phyloP scores from a whole-genome alignment of 2,113 vertebrate species.

The Hypanus sabinus region DNA sequence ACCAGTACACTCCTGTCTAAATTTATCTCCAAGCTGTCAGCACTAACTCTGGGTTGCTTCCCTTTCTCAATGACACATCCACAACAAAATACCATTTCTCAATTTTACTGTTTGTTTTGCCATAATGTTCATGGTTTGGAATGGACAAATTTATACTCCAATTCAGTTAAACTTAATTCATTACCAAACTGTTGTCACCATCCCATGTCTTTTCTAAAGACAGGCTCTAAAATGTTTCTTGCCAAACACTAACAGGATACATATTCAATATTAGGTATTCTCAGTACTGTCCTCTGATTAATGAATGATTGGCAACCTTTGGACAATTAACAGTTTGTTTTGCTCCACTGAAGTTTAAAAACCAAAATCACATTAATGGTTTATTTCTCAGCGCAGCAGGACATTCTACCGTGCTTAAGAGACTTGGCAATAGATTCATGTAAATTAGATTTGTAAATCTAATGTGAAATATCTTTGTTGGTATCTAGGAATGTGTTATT shows the following conservation, averaged over 20 bases:
- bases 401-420: not conserved
- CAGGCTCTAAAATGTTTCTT: not conserved
- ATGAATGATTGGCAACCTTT: not conserved
- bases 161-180: not conserved
- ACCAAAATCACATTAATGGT: not conserved
- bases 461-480: not conserved
- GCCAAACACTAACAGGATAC: not conserved
- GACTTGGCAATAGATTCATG: not conserved
- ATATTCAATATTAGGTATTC: not conserved
- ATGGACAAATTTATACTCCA: not conserved
- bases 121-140: not conserved
- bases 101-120: not conserved
- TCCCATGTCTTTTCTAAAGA: not conserved
- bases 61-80: not conserved
- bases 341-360: not conserved
- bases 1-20: not conserved
- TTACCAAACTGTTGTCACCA: not conserved
- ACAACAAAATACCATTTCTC: too few relatives aligned
- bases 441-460: not conserved
- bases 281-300: not conserved
- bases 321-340: not conserved
- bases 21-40: not conserved
- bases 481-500: not conserved
- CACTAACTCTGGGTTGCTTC: not conserved
- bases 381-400: not conserved